phyloP scores from a whole-genome alignment of 2,113 vertebrate genomes.

The Oreotragus oreotragus region DNA sequence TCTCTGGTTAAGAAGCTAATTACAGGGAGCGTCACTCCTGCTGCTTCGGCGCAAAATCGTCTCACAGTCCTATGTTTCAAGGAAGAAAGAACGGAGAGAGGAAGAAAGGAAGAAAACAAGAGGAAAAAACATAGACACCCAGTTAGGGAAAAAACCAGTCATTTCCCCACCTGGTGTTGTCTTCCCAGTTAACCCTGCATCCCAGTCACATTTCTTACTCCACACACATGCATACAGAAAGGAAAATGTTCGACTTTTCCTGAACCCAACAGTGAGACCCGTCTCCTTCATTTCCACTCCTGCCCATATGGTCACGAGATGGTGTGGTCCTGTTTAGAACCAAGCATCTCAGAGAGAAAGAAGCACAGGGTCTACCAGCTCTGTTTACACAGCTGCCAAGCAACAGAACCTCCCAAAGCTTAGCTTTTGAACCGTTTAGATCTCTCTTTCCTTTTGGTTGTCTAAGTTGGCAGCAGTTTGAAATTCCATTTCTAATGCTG shows the following conservation, averaged over 20 bases:
- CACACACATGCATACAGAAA: not conserved
- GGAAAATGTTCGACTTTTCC: not conserved
- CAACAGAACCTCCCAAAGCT: conserved; percentile 15
- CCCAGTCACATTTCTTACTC: not conserved
- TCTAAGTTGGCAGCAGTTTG: conserved; percentile 60
- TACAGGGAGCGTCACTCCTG: not conserved
- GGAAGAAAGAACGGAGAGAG: not conserved
- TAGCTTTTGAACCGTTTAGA: conserved; percentile 43
- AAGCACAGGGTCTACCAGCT: conserved; percentile 49
- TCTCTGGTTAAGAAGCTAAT: not conserved
- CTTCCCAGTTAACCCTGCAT: not conserved
- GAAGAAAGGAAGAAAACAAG: not conserved
- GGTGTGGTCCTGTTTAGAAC: not conserved
- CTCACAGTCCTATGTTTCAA: not conserved
- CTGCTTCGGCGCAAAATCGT: not conserved
- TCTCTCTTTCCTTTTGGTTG: conserved; percentile 74
- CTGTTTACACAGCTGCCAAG: conserved; percentile 60
- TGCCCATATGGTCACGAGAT: not conserved
- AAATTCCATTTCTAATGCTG: conserved; percentile 70
- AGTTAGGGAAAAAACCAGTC: not conserved
- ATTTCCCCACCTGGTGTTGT: too few species aligned
- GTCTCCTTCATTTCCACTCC: not conserved
- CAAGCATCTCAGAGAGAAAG: not conserved
- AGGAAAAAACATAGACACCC: not conserved
- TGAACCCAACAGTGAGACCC: not conserved